phyloP scores from a whole-genome alignment of 2,113 vertebrate species.

The Ceyx cyanopectus region DNA sequence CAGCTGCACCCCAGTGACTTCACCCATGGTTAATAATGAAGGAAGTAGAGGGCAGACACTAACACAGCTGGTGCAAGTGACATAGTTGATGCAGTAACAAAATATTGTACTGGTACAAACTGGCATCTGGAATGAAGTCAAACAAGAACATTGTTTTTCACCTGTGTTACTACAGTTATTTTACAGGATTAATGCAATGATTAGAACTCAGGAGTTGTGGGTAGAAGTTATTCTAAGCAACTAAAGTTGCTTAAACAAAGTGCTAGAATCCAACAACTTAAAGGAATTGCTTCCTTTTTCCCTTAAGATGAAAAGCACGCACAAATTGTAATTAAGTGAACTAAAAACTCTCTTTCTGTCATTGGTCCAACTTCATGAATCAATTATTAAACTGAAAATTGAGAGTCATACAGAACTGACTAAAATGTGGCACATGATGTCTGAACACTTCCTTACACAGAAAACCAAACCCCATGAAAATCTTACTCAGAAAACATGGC shows the following conservation, averaged over 20 bases:
- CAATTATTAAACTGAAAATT: neutral
- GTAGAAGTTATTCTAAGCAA: neutral
- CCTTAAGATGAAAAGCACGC: neutral
- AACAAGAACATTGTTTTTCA: neutral
- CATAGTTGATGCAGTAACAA: neutral
- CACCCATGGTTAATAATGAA: neutral
- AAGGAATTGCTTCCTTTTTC: neutral
- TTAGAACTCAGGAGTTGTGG: neutral
- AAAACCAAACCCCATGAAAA: neutral
- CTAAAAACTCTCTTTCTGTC: neutral
- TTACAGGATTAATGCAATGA: neutral
- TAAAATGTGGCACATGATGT: neutral
- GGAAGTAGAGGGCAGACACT: neutral
- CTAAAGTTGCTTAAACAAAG: neutral
- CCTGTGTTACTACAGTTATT: neutral
- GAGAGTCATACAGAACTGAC: neutral
- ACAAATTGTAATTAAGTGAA: neutral
- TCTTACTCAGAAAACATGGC: neutral
- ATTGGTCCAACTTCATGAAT: neutral
- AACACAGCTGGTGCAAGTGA: neutral
- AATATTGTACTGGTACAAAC: neutral
- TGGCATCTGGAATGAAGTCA: neutral
- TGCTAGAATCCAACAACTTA: neutral
- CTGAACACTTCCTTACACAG: neutral
- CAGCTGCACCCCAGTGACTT: neutral